Evolutionary conservation across 2,113 vertebrate species (phyloP).

Genomic region (Etheostoma cragini): DNA sequence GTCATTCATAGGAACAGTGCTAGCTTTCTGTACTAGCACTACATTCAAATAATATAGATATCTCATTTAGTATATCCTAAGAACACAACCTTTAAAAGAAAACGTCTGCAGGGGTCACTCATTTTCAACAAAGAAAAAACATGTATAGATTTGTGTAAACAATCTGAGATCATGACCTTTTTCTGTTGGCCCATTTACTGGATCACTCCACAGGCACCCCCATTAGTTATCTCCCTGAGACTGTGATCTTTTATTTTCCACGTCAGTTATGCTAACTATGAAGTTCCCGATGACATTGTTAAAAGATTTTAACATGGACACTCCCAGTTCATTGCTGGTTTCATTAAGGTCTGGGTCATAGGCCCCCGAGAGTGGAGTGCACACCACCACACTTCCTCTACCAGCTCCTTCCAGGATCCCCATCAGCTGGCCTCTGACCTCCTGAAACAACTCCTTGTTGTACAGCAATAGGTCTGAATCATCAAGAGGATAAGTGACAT

Average conservation of each 20-base stretch:
- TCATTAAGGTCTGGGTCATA: slow-evolving; percentile 93
- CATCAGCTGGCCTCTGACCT: slow-evolving; percentile 82
- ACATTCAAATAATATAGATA: not conserved
- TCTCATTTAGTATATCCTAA: not conserved
- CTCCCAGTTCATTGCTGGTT: slow-evolving; percentile 91
- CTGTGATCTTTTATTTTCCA: slow-evolving; percentile 70
- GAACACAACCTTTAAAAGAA: not conserved
- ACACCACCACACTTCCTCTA: slow-evolving; percentile 85
- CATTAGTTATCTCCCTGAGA: slow-evolving; percentile 41
- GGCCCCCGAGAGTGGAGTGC: slow-evolving; percentile 89
- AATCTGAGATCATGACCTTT: not conserved
- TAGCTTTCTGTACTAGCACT: not conserved
- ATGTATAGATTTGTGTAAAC: not conserved
- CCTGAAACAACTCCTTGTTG: slow-evolving; percentile 86
- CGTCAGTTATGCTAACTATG: slow-evolving; percentile 76
- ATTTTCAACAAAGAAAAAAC: not conserved
- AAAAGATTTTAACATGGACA: slow-evolving; percentile 89
- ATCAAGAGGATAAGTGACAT: slow-evolving; percentile 88
- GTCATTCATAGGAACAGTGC: not conserved
- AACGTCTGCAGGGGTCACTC: not conserved
- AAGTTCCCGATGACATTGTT: slow-evolving; percentile 88
- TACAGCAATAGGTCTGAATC: slow-evolving; percentile 85
- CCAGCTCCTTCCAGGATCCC: slow-evolving; percentile 85
- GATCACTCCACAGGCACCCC: not conserved
- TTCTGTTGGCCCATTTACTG: not conserved